These are phyloP conservation scores for Cydia pomonella DNA, from an alignment of 1,140 invertebrate species.

Conservation along the genomic window DNA sequence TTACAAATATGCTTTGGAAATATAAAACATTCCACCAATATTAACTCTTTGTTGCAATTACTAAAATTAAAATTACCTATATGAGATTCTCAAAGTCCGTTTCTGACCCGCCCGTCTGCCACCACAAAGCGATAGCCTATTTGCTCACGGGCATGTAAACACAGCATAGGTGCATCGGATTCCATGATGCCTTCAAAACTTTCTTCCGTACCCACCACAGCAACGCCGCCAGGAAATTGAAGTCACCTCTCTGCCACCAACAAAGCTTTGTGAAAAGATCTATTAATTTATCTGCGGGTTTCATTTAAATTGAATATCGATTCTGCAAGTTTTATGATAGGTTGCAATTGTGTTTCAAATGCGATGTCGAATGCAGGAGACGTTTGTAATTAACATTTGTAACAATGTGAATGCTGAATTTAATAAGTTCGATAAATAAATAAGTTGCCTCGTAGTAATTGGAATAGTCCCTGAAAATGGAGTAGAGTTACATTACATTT, in stretches of 20 bases:
- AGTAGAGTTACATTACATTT: too few species aligned
- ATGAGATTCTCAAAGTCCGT: background rate
- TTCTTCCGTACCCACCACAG: conserved; percentile 57
- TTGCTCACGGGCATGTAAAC: conserved; percentile 59
- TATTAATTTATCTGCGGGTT: conserved; percentile 75
- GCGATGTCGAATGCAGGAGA: conserved; percentile 26
- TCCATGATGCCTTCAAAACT: conserved; percentile 72
- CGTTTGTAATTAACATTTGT: conserved; percentile 15
- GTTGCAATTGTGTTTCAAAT: conserved; percentile 23
- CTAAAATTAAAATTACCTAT: background rate
- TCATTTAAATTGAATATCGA: conserved; percentile 76
- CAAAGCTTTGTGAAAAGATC: conserved; percentile 76
- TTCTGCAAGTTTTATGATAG: conserved; percentile 40
- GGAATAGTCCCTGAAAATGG: background rate
- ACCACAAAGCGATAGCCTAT: conserved; percentile 58
- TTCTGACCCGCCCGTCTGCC: conserved; percentile 35
- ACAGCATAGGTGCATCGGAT: conserved; percentile 68
- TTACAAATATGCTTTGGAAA: too few species aligned
- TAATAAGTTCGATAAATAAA: background rate
- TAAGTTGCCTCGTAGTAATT: conserved; percentile 3
- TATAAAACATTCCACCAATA: too few species aligned
- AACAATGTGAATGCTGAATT: conserved; percentile 2
- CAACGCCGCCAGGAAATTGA: conserved; percentile 73
- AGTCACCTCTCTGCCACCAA: conserved; percentile 70
- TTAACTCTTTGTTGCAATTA: background rate